Base-by-base conservation (phyloP, 2,888 invertebrate genomes). In the Phaedon cochleariae region DNA sequence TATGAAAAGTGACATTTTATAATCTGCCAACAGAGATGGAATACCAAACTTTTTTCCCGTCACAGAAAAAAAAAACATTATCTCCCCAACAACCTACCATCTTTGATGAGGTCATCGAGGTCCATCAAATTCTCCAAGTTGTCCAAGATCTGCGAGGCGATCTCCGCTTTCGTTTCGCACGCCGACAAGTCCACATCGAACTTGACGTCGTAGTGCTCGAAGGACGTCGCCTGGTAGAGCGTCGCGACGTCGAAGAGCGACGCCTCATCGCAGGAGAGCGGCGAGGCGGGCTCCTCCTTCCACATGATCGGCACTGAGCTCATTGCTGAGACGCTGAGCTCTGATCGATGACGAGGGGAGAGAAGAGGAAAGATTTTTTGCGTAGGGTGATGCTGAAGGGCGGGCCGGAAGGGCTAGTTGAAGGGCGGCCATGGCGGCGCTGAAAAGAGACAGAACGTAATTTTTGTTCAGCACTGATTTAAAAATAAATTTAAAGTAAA, bases 351-450 rank as follows among this genome's bases (percentile, higher is more conserved):
- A n/a, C n/a, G 61, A 45, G 59, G 46, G 67, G 64, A 51, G 48
- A 18, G 29, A 7, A 71, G 63, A 49, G 78, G 79, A 78, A 81
- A 79, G 78, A 75, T 77, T 69, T 76, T 79, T 74, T 77, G 75
- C 1, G 15, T n/a, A 15, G 15, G 41, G 70, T 70, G 69, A 60
- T 68, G 63, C 65, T 76, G 76, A 70, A 87, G 86, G 89, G 88
- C 88, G 85, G 84, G 85, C 86, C 86, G 87, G 86, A 85, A 86
- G 87, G 84, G 84, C 86, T 87, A 87, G 87, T 87, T 86, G 83
- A 85, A 85, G 84, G 86, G 88, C 87, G 89, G 93, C 93, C 93
- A 94, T 93, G 82, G 78, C 90, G 93, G 93, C 93, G 86, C 93
- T 94, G 87, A 70, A 78, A 79, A 71, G 80, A 67, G 22, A 62